These are phyloP conservation scores for Centropus unirufus DNA, from an alignment of 2,113 vertebrate genomes.

Conservation along the genomic window DNA sequence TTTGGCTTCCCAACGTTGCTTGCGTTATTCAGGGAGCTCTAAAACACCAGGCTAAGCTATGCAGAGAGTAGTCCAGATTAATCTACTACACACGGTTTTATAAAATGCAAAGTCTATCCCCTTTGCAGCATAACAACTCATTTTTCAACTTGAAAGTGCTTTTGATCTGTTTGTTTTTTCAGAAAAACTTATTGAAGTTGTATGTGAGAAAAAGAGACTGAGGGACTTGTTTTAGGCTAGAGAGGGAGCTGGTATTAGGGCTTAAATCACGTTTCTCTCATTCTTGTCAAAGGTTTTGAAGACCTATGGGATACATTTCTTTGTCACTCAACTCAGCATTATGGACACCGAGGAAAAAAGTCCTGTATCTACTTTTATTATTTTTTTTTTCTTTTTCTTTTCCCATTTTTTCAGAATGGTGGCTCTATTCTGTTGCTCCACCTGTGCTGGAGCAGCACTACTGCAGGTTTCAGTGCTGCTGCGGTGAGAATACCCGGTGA, in stretches of 20 bases:
- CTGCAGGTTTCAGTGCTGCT: background rate
- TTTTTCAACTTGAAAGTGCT: background rate
- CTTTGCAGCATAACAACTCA: background rate
- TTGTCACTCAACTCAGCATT: background rate
- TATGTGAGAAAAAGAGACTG: background rate
- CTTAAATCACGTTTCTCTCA: background rate
- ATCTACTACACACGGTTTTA: accelerated
- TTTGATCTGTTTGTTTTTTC: background rate
- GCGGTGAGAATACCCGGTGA: background rate
- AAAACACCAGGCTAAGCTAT: background rate
- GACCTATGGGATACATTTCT: background rate
- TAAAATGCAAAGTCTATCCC: background rate
- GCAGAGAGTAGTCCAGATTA: background rate
- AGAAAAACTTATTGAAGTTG: background rate
- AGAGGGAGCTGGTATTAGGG: background rate
- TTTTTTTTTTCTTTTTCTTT: background rate
- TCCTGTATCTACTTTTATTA: background rate
- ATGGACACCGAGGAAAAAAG: background rate
- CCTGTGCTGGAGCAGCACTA: background rate
- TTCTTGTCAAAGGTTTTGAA: background rate
- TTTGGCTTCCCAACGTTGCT: background rate
- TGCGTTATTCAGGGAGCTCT: background rate
- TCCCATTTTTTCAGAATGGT: background rate
- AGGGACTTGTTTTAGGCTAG: background rate
- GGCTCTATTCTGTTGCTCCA: background rate